Evolutionary conservation across 2,888 invertebrate species (phyloP).

Genomic region (Dastarcus helophoroides): DNA sequence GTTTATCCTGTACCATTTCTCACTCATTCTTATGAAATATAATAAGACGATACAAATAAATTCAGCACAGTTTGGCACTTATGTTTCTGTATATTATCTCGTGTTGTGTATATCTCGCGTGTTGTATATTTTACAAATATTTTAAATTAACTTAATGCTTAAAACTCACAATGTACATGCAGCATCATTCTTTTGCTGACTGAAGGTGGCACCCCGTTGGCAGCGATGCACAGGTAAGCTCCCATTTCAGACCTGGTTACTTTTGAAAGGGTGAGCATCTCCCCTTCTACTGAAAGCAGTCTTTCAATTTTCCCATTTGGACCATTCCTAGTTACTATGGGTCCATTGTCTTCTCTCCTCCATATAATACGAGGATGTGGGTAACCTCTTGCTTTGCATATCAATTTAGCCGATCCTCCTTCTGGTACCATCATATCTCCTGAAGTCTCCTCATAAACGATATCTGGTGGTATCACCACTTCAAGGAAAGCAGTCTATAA

Average conservation of each 20-base stretch:
- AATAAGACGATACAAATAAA: too few relatives aligned
- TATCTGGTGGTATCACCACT: constrained; percentile 86
- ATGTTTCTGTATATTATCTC: too few relatives aligned
- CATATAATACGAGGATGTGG: constrained; percentile 77
- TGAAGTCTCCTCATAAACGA: constrained; percentile 79
- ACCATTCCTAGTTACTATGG: constrained; percentile 66
- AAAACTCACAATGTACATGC: constrained; percentile 79
- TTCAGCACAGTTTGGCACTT: too few relatives aligned
- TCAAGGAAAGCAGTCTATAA: constrained; percentile 59
- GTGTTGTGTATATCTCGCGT: too few relatives aligned
- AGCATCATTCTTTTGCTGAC: constrained; percentile 86
- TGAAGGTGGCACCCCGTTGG: constrained; percentile 78
- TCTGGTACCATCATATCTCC: constrained; percentile 93
- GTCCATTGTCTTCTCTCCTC: constrained; percentile 76
- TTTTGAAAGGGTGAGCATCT: constrained; percentile 69
- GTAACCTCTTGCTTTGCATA: constrained; percentile 75
- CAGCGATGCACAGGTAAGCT: constrained; percentile 78
- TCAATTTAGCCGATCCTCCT: constrained; percentile 76
- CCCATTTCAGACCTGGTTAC: constrained; percentile 86
- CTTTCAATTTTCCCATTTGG: constrained; percentile 65
- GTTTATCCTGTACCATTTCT: too few relatives aligned
- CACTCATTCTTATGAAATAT: too few relatives aligned
- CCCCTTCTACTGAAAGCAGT: constrained; percentile 65
- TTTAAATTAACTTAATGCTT: neutral
- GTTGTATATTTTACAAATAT: too few relatives aligned